These are phyloP conservation scores for Protobothrops flavoviridis DNA, from an alignment of 2,113 vertebrate species.

Conservation along the genomic window DNA sequence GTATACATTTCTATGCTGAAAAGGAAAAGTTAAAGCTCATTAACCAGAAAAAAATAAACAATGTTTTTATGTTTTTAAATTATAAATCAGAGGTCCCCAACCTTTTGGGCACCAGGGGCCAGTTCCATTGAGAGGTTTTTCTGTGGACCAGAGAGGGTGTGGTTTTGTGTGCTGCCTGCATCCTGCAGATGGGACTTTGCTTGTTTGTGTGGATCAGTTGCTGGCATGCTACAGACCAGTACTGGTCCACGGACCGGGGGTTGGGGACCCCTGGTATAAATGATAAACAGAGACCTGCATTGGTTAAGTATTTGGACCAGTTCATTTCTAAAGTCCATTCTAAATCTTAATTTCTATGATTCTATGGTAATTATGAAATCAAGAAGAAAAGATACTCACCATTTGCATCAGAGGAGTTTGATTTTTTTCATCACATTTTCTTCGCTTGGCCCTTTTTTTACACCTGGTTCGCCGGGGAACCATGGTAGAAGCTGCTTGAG, in stretches of 20 bases:
- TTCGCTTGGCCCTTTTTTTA: conserved; percentile 60
- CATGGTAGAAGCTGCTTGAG: conserved; percentile 64
- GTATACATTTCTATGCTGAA: not conserved
- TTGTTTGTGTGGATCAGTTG: too few relatives aligned
- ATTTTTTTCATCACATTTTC: conserved; percentile 83
- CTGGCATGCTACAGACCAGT: too few relatives aligned
- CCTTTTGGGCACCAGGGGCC: too few relatives aligned
- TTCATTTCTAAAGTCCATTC: not conserved
- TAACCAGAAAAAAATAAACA: conserved; percentile 10
- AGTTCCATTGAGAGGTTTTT: too few relatives aligned
- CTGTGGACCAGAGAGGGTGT: too few relatives aligned
- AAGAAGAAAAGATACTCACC: conserved; percentile 64
- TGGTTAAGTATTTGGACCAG: not conserved
- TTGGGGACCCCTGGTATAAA: not conserved
- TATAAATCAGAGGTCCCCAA: too few relatives aligned
- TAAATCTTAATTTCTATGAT: not conserved
- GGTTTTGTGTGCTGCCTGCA: too few relatives aligned
- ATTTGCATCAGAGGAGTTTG: conserved; percentile 88
- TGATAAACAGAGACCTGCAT: not conserved
- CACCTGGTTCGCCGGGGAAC: conserved; percentile 60
- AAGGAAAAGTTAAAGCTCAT: not conserved
- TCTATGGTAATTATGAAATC: not conserved
- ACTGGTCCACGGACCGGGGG: too few relatives aligned
- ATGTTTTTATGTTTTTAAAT: not conserved
- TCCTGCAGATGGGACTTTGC: too few relatives aligned